A percentile compares a stretch with the other conserved stretches of the same genome.
These are phyloP conservation scores for Dicranocentrus wangi DNA, from an alignment of 2,888 invertebrate genomes.

Conservation along the genomic window DNA sequence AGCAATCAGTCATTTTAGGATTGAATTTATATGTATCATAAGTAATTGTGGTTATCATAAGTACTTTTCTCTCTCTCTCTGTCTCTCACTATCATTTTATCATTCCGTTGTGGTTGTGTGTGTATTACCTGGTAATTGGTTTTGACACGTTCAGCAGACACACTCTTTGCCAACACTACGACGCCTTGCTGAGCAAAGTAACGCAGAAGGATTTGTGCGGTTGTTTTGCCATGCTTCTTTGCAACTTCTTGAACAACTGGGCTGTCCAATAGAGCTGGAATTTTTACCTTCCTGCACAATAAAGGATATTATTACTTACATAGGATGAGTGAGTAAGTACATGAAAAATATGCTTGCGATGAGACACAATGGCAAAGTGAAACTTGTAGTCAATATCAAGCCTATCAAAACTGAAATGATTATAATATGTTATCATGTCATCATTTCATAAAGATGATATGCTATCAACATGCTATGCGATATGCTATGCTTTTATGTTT, in stretches of 20 bases:
- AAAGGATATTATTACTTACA: not conserved
- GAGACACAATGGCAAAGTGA: not conserved
- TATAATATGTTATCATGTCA: no score
- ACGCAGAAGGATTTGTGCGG: conserved; percentile 85
- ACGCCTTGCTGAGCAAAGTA: conserved; percentile 83
- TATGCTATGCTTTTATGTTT: not conserved
- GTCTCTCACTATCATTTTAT: no score
- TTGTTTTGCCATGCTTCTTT: conserved; percentile 79
- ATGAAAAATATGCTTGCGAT: not conserved
- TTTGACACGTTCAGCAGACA: conserved; percentile 81
- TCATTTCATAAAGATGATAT: no score
- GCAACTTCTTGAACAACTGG: conserved; percentile 74
- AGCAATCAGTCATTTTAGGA: not conserved
- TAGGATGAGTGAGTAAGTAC: not conserved
- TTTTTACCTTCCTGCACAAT: conserved; percentile 51
- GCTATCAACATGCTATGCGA: no score
- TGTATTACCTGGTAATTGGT: conserved; percentile 86
- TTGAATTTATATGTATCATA: not conserved
- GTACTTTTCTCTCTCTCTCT: no score
- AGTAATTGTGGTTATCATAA: no score
- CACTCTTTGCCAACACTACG: conserved; percentile 89
- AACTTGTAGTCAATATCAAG: no score
- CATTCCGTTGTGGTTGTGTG: no score
- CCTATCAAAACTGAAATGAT: no score
- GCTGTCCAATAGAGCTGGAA: conserved; percentile 72